phyloP scores from a whole-genome alignment of 2,113 vertebrate species.

The Leptobrachium ailaonicum region DNA sequence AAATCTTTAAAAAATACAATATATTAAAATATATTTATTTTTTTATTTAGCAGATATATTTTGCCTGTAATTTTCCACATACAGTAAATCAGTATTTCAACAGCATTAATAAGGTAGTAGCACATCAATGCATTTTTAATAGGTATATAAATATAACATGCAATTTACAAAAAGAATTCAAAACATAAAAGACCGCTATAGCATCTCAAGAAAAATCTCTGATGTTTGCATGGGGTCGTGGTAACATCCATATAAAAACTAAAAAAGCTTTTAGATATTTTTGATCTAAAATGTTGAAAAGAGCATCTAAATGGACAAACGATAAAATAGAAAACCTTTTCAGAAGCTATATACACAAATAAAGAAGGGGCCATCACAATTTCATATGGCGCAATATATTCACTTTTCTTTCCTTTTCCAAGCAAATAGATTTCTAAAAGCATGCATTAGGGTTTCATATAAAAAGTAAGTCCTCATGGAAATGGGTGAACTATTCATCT shows the following conservation, averaged over 20 bases:
- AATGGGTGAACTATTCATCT: neutral
- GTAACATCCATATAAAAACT: neutral
- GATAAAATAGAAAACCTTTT: slow-evolving; percentile 1
- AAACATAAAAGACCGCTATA: neutral
- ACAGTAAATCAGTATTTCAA: no score
- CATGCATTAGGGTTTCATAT: slow-evolving; percentile 3
- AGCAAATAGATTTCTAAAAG: neutral
- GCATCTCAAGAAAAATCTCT: no score
- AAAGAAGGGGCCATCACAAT: slow-evolving; percentile 1
- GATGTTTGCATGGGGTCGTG: neutral
- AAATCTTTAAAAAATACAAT: no score
- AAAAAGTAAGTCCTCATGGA: neutral
- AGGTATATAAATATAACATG: no score
- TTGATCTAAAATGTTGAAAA: neutral
- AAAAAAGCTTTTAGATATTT: neutral
- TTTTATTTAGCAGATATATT: no score
- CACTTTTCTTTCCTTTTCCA: neutral
- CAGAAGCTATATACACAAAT: neutral
- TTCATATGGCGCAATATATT: neutral
- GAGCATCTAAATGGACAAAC: neutral
- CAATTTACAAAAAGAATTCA: neutral
- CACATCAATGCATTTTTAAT: no score
- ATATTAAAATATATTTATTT: no score
- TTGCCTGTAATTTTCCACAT: no score
- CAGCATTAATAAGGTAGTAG: no score